Percentiles rank a stretch among this genome's conserved stretches.
phyloP scores from a whole-genome alignment of 2,797 vertebrate species.

The Chrosomus eos region DNA sequence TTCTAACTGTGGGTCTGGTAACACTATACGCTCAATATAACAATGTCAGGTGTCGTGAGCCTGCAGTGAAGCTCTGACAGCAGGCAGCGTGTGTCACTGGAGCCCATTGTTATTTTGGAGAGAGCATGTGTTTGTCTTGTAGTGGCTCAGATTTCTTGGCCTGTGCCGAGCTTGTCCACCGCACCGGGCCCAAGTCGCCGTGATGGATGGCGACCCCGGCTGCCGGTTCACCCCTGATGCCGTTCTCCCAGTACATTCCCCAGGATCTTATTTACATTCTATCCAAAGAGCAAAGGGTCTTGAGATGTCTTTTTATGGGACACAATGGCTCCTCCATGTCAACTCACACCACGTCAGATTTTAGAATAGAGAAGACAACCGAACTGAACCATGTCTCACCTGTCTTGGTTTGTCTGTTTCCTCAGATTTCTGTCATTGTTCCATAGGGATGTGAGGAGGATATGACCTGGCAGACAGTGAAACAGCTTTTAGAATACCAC shows the following conservation, averaged over 20 bases:
- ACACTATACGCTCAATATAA: constrained; percentile 69
- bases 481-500: background rate
- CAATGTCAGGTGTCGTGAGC: constrained; percentile 64
- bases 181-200: constrained; percentile 48
- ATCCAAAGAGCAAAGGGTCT: constrained; percentile 61
- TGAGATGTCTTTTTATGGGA: constrained; percentile 60
- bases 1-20: constrained; percentile 66
- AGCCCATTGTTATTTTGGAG: constrained; percentile 86
- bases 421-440: constrained; percentile 6
- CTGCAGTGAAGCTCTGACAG: constrained; percentile 66
- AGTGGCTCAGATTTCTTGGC: constrained; percentile 78
- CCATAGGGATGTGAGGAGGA: background rate
- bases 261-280: constrained; percentile 71
- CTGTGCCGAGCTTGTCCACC: constrained; percentile 52
- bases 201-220: constrained; percentile 72
- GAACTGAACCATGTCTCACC: constrained; percentile 60
- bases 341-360: constrained; percentile 34
- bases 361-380: constrained; percentile 38
- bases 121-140: constrained; percentile 84
- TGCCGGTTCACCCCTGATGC: constrained; percentile 58
- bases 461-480: constrained; percentile 3
- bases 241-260: constrained; percentile 66
- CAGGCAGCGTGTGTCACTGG: constrained; percentile 71
- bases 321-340: constrained; percentile 43
- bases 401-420: constrained; percentile 32